phyloP scores from a whole-genome alignment of 2,113 vertebrate genomes.

The Morone saxatilis region DNA sequence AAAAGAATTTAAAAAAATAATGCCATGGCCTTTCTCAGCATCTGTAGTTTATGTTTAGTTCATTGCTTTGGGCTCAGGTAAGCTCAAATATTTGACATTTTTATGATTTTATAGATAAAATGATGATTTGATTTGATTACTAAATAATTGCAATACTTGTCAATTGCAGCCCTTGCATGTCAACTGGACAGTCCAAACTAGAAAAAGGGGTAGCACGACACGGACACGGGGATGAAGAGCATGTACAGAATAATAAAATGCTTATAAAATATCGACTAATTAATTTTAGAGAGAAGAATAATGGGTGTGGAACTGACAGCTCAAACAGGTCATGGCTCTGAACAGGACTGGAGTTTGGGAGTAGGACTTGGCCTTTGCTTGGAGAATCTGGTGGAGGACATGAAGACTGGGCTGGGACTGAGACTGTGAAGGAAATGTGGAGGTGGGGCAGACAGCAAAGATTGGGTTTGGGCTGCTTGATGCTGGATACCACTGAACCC shows the following conservation, averaged over 20 bases:
- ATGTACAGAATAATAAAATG: too few species aligned
- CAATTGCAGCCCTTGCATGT: not conserved
- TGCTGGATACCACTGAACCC: not conserved
- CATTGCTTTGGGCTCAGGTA: too few species aligned
- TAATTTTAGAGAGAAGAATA: too few species aligned
- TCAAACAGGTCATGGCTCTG: not conserved
- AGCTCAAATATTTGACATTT: too few species aligned
- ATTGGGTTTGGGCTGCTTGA: not conserved
- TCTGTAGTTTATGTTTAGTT: too few species aligned
- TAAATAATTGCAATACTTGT: not conserved
- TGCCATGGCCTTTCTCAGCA: too few species aligned
- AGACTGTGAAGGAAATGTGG: not conserved
- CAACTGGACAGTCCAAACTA: not conserved
- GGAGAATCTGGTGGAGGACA: not conserved
- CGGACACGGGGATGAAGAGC: too few species aligned
- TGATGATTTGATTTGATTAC: not conserved
- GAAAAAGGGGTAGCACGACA: not conserved
- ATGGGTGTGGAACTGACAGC: not conserved
- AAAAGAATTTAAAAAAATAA: too few species aligned
- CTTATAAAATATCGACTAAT: too few species aligned
- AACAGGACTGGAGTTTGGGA: not conserved
- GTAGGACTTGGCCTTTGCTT: slow-evolving; percentile 81
- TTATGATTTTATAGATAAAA: not conserved
- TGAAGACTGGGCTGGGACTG: not conserved
- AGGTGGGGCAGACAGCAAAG: not conserved